phyloP scores from a whole-genome alignment of 1,140 invertebrate genomes.

The Halesus radiatus region DNA sequence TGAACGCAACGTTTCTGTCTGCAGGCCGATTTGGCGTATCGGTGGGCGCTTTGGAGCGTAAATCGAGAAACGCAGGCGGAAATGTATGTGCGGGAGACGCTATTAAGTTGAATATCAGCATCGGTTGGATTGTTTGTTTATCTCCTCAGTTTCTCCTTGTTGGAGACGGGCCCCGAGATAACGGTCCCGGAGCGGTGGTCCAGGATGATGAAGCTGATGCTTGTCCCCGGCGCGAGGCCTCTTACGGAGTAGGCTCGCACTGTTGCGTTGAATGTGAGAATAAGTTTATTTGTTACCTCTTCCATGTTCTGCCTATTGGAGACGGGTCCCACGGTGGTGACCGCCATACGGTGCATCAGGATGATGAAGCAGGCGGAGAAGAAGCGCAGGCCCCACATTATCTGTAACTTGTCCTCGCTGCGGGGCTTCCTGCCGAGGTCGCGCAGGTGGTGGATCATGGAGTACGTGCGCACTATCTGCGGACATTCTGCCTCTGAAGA shows the following conservation, averaged over 20 bases:
- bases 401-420: conserved; percentile 59
- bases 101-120: too few relatives aligned
- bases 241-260: too few relatives aligned
- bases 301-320: conserved; percentile 70
- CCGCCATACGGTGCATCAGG: too few relatives aligned
- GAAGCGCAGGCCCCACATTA: conserved; percentile 70
- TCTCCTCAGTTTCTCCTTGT: conserved; percentile 70
- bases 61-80: too few relatives aligned
- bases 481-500: conserved; percentile 4
- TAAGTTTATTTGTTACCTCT: too few relatives aligned
- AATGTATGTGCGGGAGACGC: too few relatives aligned
- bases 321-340: conserved; percentile 70
- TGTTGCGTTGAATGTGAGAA: too few relatives aligned
- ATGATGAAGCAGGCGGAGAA: conserved; percentile 69
- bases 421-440: conserved; percentile 18
- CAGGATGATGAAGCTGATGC: conserved; percentile 68
- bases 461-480: conserved; percentile 22
- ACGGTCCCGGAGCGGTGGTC: conserved; percentile 69
- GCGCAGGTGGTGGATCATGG: conserved; percentile 2
- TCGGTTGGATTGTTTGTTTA: too few relatives aligned
- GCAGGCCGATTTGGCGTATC: too few relatives aligned
- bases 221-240: too few relatives aligned
- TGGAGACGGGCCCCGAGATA: conserved; percentile 70
- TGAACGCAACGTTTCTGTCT: too few relatives aligned
- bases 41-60: too few relatives aligned